phyloP scores from a whole-genome alignment of 2,888 invertebrate species.

The Drosophila parthenogenetica region DNA sequence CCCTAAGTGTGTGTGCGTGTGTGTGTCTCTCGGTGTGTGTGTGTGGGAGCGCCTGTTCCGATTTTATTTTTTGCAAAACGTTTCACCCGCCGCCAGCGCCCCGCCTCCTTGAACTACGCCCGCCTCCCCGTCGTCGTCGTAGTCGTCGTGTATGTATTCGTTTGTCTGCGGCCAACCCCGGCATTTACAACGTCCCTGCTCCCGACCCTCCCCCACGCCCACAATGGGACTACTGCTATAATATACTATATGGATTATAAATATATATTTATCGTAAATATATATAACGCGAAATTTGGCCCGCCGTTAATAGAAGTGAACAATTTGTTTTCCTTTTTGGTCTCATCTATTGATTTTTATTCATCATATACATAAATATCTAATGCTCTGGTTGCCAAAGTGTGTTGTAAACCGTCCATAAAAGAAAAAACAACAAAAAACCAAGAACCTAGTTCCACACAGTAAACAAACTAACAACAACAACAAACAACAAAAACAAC shows the following conservation, averaged over 20 bases:
- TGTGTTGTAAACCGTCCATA: slow-evolving; percentile 72
- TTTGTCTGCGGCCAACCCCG: slow-evolving; percentile 72
- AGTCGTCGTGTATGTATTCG: slow-evolving; percentile 72
- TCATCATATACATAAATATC: slow-evolving; percentile 11
- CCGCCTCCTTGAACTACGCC: slow-evolving; percentile 15
- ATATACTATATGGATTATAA: slow-evolving; percentile 41
- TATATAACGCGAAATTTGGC: slow-evolving; percentile 44
- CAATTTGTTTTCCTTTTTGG: slow-evolving; percentile 22
- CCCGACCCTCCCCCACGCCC: slow-evolving; percentile 23
- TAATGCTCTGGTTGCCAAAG: slow-evolving; percentile 63
- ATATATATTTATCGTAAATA: slow-evolving; percentile 24
- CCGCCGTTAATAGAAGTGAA: slow-evolving; percentile 48
- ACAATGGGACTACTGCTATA: slow-evolving; percentile 17
- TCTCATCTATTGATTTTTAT: slow-evolving; percentile 65
- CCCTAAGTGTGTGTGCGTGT: background rate
- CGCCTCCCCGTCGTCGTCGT: slow-evolving; percentile 13
- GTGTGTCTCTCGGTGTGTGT: background rate
- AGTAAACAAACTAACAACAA: slow-evolving; percentile 42
- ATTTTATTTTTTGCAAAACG: slow-evolving; percentile 37
- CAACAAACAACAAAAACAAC: slow-evolving; percentile 30
- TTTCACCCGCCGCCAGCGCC: slow-evolving; percentile 37
- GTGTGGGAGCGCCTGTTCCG: slow-evolving; percentile 22
- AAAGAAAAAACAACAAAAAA: slow-evolving; percentile 12
- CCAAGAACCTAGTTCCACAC: slow-evolving; percentile 65
- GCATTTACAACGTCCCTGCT: slow-evolving; percentile 34